Conservation (phyloP, 2,113 vertebrate species). For the Melanocharis versteri region DNA sequence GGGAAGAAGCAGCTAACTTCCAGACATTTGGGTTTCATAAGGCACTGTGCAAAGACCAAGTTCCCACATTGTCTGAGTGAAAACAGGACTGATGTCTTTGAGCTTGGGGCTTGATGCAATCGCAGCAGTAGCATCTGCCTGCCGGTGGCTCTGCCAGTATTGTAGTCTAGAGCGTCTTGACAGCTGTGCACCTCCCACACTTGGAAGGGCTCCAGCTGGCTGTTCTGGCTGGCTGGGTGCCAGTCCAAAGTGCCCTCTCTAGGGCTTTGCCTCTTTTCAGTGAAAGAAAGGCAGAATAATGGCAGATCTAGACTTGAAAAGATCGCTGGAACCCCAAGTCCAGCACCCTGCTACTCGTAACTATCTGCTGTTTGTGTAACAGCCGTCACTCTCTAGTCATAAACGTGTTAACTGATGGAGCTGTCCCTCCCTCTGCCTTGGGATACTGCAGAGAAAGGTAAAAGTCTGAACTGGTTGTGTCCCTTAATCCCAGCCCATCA, state of each 20-base stretch:
- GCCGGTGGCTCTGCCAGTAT: constrained; percentile 30
- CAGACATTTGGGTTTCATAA: constrained; percentile 37
- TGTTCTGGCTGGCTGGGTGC: background rate
- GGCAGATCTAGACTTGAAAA: background rate
- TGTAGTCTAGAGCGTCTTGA: constrained; percentile 32
- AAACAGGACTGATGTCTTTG: background rate
- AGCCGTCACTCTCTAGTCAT: background rate
- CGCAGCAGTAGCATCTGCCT: constrained; percentile 45
- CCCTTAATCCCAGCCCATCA: background rate
- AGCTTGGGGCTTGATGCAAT: constrained; percentile 5
- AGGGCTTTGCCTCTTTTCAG: background rate
- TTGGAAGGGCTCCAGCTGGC: constrained; percentile 48
- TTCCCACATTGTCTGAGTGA: constrained; percentile 42
- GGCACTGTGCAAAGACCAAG: background rate
- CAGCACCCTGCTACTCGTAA: background rate
- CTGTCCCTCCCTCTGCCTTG: background rate
- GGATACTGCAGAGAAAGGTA: background rate
- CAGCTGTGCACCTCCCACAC: constrained; percentile 50
- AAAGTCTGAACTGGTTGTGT: background rate
- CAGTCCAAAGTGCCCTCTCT: background rate
- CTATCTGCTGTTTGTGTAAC: background rate
- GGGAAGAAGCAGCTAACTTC: background rate
- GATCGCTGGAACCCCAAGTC: background rate
- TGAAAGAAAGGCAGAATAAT: constrained; percentile 12
- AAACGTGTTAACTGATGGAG: background rate